Evolutionary conservation across 2,113 vertebrate species (phyloP).

Genomic region (Lasiurus cinereus): DNA sequence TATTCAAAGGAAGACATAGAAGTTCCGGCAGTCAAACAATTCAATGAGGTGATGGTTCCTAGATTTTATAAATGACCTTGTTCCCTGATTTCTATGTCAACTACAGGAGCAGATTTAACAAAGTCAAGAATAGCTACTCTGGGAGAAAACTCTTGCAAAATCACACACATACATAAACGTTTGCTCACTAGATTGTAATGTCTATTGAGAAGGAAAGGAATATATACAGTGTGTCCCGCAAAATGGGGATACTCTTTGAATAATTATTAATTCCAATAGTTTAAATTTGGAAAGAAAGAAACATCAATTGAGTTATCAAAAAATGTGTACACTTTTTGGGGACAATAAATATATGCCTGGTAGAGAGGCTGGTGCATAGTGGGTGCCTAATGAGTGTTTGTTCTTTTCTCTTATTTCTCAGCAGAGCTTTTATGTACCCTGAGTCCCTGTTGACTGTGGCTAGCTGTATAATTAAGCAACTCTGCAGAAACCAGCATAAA

Average conservation of each 20-base stretch:
- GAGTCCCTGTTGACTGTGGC: neutral
- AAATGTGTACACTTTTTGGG: too few relatives aligned
- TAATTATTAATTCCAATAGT: too few relatives aligned
- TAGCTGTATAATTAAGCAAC: slow-evolving; percentile 54
- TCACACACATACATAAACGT: neutral
- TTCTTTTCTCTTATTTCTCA: slow-evolving; percentile 40
- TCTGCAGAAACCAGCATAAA: slow-evolving; percentile 29
- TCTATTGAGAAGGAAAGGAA: neutral
- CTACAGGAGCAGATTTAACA: slow-evolving; percentile 39
- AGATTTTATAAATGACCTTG: slow-evolving; percentile 61
- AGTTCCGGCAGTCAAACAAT: neutral
- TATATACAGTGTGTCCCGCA: too few relatives aligned
- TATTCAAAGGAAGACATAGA: neutral
- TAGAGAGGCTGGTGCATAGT: neutral
- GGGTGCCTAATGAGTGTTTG: neutral
- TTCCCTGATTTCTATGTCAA: slow-evolving; percentile 68
- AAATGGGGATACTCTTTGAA: too few relatives aligned
- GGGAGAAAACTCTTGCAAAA: neutral
- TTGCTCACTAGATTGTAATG: neutral
- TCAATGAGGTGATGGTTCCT: neutral
- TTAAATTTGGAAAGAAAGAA: too few relatives aligned
- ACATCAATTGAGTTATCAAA: too few relatives aligned
- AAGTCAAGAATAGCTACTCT: slow-evolving; percentile 26
- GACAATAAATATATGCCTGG: neutral
- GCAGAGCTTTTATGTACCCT: slow-evolving; percentile 25